These are phyloP conservation scores for Torymus texanus DNA, from an alignment of 2,888 invertebrate genomes.

Conservation along the genomic window DNA sequence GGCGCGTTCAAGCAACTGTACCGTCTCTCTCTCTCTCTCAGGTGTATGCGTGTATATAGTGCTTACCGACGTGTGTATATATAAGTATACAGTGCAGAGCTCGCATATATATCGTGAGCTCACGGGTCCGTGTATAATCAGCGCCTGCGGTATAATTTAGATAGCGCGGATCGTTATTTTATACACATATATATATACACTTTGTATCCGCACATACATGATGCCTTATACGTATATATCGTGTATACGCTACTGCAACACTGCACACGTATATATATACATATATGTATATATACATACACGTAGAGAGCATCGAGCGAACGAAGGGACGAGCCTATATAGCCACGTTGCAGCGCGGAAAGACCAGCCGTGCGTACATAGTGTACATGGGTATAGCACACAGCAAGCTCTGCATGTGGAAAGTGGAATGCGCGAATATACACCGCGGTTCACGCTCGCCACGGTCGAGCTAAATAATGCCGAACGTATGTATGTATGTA, in stretches of 20 bases:
- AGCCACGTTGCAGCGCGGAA: background rate
- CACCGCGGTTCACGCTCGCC: constrained; percentile 45
- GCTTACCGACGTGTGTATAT: too few relatives aligned
- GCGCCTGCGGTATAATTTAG: constrained; percentile 64
- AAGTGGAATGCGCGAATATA: constrained; percentile 46
- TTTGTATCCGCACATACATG: background rate
- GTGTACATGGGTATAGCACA: too few relatives aligned
- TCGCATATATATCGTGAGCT: too few relatives aligned
- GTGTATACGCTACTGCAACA: too few relatives aligned
- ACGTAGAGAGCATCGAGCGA: background rate
- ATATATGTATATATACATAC: background rate
- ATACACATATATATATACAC: constrained; percentile 49
- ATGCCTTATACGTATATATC: background rate
- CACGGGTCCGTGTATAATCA: constrained; percentile 58
- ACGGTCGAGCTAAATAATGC: constrained; percentile 67
- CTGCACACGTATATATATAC: background rate
- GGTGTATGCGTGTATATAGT: too few relatives aligned
- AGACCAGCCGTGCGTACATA: too few relatives aligned
- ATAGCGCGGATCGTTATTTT: constrained; percentile 65
- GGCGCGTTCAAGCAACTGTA: too few relatives aligned
- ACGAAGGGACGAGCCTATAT: background rate
- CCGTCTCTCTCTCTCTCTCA: too few relatives aligned
- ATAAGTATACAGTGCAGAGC: too few relatives aligned
- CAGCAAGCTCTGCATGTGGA: constrained; percentile 12
- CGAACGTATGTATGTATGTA: constrained; percentile 58